Evolutionary conservation across 2,113 vertebrate species (phyloP).

Genomic region (Rhinolophus ferrumequinum): DNA sequence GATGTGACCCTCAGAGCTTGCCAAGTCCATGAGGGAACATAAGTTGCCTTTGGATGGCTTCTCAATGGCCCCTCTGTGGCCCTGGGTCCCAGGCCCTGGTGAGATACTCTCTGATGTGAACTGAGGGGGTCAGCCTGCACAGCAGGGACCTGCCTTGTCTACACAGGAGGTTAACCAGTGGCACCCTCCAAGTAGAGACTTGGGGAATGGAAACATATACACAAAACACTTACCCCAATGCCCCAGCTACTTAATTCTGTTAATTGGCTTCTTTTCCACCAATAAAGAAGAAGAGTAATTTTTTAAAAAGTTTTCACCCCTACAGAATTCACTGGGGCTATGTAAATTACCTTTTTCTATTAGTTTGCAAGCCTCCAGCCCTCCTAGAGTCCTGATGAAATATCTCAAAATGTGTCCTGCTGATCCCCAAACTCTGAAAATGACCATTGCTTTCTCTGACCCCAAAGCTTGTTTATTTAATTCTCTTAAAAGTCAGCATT

Average conservation of each 20-base stretch:
- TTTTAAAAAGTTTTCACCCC: background rate
- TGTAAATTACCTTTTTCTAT: background rate
- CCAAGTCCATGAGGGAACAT: constrained; percentile 76
- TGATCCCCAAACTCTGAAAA: background rate
- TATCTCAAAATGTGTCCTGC: background rate
- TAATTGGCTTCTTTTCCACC: background rate
- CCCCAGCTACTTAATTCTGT: background rate
- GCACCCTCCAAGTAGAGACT: constrained; percentile 2
- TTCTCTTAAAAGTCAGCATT: constrained; percentile 28
- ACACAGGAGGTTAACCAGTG: background rate
- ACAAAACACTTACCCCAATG: background rate
- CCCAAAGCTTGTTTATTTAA: constrained; percentile 64
- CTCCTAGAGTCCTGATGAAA: background rate
- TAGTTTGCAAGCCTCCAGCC: background rate
- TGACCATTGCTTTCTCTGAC: constrained; percentile 59
- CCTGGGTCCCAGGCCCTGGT: background rate
- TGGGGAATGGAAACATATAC: background rate
- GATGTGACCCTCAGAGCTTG: constrained; percentile 78
- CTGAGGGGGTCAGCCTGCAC: background rate
- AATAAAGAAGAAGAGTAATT: background rate
- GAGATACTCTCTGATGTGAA: constrained; percentile 61
- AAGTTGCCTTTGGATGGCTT: constrained; percentile 77
- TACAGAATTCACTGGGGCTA: background rate
- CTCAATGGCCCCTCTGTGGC: constrained; percentile 73
- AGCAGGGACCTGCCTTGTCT: constrained; percentile 8